phyloP scores from a whole-genome alignment of 2,113 vertebrate species.

The Cyanoderma ruficeps region DNA sequence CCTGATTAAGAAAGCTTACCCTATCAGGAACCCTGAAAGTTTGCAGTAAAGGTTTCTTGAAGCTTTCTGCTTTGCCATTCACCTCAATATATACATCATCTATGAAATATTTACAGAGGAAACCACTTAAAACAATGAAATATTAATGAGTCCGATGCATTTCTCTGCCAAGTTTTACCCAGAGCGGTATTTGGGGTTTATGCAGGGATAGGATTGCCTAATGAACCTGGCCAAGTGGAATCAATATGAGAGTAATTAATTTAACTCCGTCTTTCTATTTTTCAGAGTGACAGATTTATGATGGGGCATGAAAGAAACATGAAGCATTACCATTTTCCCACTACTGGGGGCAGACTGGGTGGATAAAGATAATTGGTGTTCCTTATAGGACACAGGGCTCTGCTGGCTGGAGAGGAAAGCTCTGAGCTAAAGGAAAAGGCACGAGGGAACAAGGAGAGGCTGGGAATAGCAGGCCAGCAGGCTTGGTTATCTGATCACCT shows the following conservation, averaged over 20 bases:
- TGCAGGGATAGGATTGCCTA: not conserved
- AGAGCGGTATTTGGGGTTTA: not conserved
- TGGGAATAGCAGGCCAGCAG: not conserved
- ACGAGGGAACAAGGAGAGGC: not conserved
- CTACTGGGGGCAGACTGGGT: not conserved
- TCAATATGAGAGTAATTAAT: slow-evolving; percentile 32
- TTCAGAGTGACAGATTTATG: slow-evolving; percentile 28
- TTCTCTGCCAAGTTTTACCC: slow-evolving; percentile 15
- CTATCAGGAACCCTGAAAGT: not conserved
- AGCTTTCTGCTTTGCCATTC: not conserved
- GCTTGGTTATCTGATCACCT: not conserved
- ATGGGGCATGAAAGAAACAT: not conserved
- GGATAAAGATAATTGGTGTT: not conserved
- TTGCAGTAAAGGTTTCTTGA: not conserved
- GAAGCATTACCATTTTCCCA: not conserved
- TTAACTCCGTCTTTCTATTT: not conserved
- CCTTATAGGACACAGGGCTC: not conserved
- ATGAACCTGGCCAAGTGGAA: slow-evolving; percentile 6
- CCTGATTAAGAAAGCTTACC: not conserved
- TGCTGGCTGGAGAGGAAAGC: not conserved
- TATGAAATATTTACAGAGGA: slow-evolving; percentile 38
- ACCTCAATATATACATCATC: not conserved
- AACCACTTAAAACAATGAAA: slow-evolving; percentile 51
- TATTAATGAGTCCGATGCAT: not conserved
- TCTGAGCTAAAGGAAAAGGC: not conserved